Percentiles rank a stretch among this genome's conserved stretches.
phyloP scores from a whole-genome alignment of 2,113 vertebrate genomes.

The Sylvia atricapilla region DNA sequence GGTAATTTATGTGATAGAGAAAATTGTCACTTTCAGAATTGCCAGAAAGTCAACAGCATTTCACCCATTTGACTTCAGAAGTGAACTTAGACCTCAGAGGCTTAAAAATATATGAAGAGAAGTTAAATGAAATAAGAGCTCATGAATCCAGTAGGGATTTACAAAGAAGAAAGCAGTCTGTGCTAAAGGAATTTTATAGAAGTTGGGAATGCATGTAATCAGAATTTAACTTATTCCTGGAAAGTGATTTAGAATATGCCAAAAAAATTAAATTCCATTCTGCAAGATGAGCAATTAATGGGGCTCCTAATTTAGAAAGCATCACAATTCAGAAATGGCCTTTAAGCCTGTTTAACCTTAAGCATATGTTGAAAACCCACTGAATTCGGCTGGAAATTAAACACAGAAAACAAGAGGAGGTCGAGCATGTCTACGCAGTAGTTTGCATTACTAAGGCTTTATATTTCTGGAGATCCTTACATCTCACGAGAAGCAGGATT shows the following conservation, averaged over 20 bases:
- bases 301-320: neutral
- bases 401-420: neutral
- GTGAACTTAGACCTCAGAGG: conserved; percentile 23
- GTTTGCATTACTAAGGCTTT: neutral
- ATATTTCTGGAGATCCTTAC: neutral
- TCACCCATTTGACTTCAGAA: conserved; percentile 27
- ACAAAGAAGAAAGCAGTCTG: neutral
- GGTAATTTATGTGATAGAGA: conserved; percentile 70
- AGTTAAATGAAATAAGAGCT: conserved; percentile 18
- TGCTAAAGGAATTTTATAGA: neutral
- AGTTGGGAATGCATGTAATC: conserved; percentile 6
- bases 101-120: conserved; percentile 40
- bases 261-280: conserved; percentile 31
- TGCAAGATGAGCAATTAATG: conserved; percentile 17
- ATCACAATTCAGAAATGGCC: neutral
- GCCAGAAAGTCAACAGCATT: conserved; percentile 13
- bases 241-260: conserved; percentile 34
- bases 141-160: neutral
- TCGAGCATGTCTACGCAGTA: fast-evolving
- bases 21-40: conserved; percentile 69
- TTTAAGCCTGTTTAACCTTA: conserved; percentile 21
- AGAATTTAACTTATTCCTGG: conserved; percentile 11
- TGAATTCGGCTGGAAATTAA: neutral
- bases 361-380: neutral
- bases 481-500: neutral